Base-by-base conservation (phyloP, 53 echinoderm and acorn worm species). In the Echinarachnius parma region DNA sequence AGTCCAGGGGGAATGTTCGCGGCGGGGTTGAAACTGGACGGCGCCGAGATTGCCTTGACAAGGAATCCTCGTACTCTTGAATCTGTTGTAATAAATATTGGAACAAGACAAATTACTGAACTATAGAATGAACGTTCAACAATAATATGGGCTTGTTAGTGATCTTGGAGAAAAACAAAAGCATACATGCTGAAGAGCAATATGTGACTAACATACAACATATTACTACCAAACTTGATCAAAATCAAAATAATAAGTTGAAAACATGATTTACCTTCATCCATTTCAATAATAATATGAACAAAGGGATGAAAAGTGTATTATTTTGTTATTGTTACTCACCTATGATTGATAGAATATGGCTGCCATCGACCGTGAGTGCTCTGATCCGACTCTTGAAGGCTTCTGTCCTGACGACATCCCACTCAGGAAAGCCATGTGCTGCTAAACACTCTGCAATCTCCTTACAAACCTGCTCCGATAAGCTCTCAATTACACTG, bases 381-480 rank as follows among this genome's bases (percentile, higher is more conserved):
- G 84, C 87, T 24, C 76, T 75, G 28, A 96, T 62, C 52, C 91
- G 96, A 21, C 75, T 85, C 53, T 88, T 96, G 25, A 96, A 67
- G 11, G 87, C 78, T 26, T 83, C 75, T 13, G 30, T 35, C 66
- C 64, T 84, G 0, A 76, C 27, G 16, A 19, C 55, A 18, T 86
- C 84, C 61, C 91, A 75, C 77, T 79, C 80, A 16, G 84, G 64
- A 10, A 76, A 66, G 4, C 60, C 70, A 19, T 80, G 87, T 21
- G 87, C 77, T 30, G 61, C 64, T 11, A 96, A 78, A 53, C 91
- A 85, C 20, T 64, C 61, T 19, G 84, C 79, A 8, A 96, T 88
- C 66, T 96, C 96, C 29, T 76, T 83, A 52, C 82, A 85, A 9
- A 91, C 84, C 58, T 96, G 88, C 9, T 91, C 91, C 7, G 91